phyloP scores from a whole-genome alignment of 1,140 invertebrate genomes.

The Drosophila persimilis region DNA sequence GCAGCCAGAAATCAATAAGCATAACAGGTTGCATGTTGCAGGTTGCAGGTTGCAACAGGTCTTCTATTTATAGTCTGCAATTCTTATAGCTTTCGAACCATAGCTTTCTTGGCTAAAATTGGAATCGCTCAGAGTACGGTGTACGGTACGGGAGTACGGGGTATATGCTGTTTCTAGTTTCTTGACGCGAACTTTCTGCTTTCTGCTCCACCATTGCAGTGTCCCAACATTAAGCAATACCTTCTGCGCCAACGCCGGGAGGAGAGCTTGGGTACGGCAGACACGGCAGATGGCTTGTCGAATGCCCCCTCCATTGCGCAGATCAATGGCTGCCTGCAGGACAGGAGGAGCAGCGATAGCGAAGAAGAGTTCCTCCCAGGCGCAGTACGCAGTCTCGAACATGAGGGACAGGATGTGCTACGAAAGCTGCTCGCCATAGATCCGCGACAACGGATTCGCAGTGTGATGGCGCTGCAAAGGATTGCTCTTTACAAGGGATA shows the following conservation, averaged over 20 bases:
- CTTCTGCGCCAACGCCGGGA: slow-evolving; percentile 12
- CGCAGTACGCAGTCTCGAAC: slow-evolving; percentile 59
- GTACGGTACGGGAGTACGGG: too few relatives aligned
- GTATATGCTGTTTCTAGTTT: too few relatives aligned
- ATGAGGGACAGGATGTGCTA: slow-evolving; percentile 82
- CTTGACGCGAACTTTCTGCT: neutral
- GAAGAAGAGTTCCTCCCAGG: slow-evolving; percentile 56
- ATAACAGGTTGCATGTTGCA: too few relatives aligned
- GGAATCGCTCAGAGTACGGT: neutral
- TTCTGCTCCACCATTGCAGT: slow-evolving; percentile 20
- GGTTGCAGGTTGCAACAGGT: too few relatives aligned
- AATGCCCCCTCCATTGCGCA: slow-evolving; percentile 50
- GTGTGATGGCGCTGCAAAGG: slow-evolving; percentile 83
- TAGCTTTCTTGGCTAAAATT: neutral
- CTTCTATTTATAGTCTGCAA: too few relatives aligned
- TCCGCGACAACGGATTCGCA: slow-evolving; percentile 82
- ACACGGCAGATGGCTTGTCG: slow-evolving; percentile 29
- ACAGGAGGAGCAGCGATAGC: slow-evolving; percentile 18
- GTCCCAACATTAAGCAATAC: slow-evolving; percentile 41
- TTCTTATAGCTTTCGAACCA: too few relatives aligned
- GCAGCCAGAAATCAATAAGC: too few relatives aligned
- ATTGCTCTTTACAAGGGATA: slow-evolving; percentile 84
- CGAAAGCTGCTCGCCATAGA: slow-evolving; percentile 82
- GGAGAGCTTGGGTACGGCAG: neutral
- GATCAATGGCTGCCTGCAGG: slow-evolving; percentile 51